phyloP scores from a whole-genome alignment of 2,797 vertebrate species.

The Odontamblyopus lacepedii region DNA sequence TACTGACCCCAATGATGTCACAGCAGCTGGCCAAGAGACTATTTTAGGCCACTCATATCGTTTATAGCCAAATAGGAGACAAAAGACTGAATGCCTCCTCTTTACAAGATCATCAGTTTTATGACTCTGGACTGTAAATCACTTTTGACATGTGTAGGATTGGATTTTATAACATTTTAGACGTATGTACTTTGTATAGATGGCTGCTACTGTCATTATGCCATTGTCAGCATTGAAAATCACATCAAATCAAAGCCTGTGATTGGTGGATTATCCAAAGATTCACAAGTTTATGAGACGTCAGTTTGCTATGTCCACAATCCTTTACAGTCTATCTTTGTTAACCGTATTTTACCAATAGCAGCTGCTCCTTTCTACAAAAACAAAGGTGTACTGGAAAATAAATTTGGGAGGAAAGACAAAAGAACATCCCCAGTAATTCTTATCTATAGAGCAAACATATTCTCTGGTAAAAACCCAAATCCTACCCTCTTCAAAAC shows the following conservation, averaged over 20 bases:
- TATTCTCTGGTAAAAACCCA: constrained; percentile 10
- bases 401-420: neutral
- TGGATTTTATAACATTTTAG: neutral
- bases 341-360: constrained; percentile 5
- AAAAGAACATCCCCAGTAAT: constrained; percentile 7
- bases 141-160: neutral
- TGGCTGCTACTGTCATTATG: neutral
- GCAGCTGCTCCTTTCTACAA: neutral
- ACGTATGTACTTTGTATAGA: neutral
- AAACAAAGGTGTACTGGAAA: neutral
- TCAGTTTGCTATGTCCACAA: neutral
- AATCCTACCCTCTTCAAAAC: constrained; percentile 12
- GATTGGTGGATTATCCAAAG: neutral
- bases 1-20: constrained; percentile 35
- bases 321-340: neutral
- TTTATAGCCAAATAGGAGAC: constrained; percentile 3
- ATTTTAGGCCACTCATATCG: constrained; percentile 23
- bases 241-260: neutral
- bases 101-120: neutral
- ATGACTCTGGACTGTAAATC: neutral
- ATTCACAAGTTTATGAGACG: neutral
- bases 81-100: constrained; percentile 1
- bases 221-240: neutral
- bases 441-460: constrained; percentile 12
- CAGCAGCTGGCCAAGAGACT: constrained; percentile 21